phyloP scores from a whole-genome alignment of 2,797 vertebrate species.

The Thunnus albacares region DNA sequence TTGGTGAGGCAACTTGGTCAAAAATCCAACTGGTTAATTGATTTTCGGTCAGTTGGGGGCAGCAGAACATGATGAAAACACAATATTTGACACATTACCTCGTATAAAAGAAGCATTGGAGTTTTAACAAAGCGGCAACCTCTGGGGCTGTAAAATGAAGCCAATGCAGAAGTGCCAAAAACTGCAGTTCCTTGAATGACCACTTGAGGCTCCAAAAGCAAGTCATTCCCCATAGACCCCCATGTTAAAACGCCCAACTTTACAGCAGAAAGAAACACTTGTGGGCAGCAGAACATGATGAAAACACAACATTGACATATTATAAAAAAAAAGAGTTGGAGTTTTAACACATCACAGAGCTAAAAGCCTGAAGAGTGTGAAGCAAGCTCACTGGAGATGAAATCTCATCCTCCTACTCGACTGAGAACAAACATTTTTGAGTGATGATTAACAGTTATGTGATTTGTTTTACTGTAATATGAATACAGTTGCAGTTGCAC shows the following conservation, averaged over 20 bases:
- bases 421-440: constrained; percentile 27
- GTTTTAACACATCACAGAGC: not conserved
- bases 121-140: no score
- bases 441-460: not conserved
- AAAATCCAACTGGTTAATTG: not conserved
- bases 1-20: not conserved
- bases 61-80: not conserved
- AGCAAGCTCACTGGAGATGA: not conserved
- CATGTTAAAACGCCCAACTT: no score
- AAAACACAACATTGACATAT: no score
- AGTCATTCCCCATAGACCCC: no score
- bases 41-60: not conserved
- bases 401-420: not conserved
- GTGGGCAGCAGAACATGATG: no score
- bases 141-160: no score
- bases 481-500: not conserved
- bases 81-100: not conserved
- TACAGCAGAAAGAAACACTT: no score
- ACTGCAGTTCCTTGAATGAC: no score
- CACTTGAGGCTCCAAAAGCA: no score
- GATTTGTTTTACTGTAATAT: constrained; percentile 2
- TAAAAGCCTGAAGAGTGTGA: not conserved
- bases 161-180: no score
- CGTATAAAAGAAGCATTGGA: no score
- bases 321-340: not conserved